Evolutionary conservation across 2,888 invertebrate species (phyloP).

Genomic region (Dione juno): DNA sequence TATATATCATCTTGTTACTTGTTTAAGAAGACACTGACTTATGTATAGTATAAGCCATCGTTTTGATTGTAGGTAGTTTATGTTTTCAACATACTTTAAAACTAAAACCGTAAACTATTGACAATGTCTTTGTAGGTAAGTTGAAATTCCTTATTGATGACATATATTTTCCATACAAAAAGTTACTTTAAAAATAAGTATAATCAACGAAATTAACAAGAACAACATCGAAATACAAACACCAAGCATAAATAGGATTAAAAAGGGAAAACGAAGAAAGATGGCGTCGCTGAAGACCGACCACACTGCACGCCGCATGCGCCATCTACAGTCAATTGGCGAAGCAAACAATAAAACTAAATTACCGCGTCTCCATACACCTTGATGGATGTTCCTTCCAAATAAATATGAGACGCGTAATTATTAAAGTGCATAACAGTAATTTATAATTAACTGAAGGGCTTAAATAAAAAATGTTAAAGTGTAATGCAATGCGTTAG

Average conservation of each 20-base stretch:
- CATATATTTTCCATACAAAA: neutral
- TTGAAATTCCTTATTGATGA: too few relatives aligned
- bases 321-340: slow-evolving; percentile 79
- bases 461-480: neutral
- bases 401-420: slow-evolving; percentile 24
- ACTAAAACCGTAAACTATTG: too few relatives aligned
- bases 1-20: too few relatives aligned
- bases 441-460: neutral
- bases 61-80: too few relatives aligned
- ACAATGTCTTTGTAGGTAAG: too few relatives aligned
- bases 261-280: slow-evolving; percentile 60
- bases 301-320: slow-evolving; percentile 76
- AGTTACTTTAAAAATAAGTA: neutral
- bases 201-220: slow-evolving; percentile 19
- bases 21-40: too few relatives aligned
- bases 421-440: neutral
- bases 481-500: too few relatives aligned
- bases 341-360: slow-evolving; percentile 68
- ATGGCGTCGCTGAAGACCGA: slow-evolving; percentile 68
- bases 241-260: slow-evolving; percentile 48
- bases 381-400: slow-evolving; percentile 37
- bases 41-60: too few relatives aligned
- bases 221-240: slow-evolving; percentile 10
- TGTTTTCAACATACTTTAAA: too few relatives aligned
- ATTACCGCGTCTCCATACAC: slow-evolving; percentile 45